Evolutionary conservation across 1,140 invertebrate genomes (phyloP), one percentile per base, ranked within the genome.

Genomic region (Drosophila pseudoobscura): DNA sequence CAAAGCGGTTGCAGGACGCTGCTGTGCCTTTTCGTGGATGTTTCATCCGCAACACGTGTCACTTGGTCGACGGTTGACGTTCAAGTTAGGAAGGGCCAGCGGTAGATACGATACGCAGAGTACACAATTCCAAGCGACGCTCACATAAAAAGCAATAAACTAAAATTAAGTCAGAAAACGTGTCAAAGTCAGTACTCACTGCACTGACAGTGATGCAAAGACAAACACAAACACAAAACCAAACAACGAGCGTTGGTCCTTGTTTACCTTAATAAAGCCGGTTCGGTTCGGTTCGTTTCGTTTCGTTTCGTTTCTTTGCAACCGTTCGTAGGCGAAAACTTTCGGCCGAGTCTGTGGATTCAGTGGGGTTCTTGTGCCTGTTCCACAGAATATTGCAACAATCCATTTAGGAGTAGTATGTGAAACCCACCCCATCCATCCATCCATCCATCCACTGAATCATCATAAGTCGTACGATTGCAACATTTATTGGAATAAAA

Each of bases 151-250:
- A 88, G 83, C 84, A 88, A 88, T 88, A 88, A 88, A 88, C 84
- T 88, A 83, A 88, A 88, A 88, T 88, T 88, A 88, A 88, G 83
- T 88, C 83, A 79, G 83, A 88, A 88, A 88, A 88, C 83, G 83
- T 88, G 83, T 88, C 83, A 88, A 88, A 88, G 83, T 88, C 83
- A 88, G 78, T 83, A 54, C 83, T 82, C 83, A 88, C 64, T 57
- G 66, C 78, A 83, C 65, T 89, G 83, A 88, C 83, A 83, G 75
- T 79, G 79, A 87, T 64, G 83, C 70, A 88, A 87, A 87, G 73
- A 82, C 75, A 88, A 88, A 79, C 69, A 88, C 66, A 88, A 89
- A 88, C 80, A 82, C 75, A 88, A 88, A 79, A 65, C 88, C 66
- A 88, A 89, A 88, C 80, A 89, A 53, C 79, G 75, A 77, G 52